Conservation (phyloP, 37 sponge, comb jelly and placozoan species). For the Diacarnus erythraeanus region DNA sequence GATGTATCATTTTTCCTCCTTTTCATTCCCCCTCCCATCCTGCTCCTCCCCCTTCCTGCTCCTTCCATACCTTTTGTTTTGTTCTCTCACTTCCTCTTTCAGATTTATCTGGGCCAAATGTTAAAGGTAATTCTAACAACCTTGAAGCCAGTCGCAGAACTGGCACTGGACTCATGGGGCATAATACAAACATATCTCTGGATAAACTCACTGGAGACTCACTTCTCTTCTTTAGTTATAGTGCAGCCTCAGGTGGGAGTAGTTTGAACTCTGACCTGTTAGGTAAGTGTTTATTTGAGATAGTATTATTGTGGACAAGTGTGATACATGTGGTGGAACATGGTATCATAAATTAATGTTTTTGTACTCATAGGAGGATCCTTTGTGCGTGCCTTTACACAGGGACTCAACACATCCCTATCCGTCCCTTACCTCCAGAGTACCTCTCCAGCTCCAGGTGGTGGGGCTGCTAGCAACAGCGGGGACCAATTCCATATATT, state of each 20-base stretch:
- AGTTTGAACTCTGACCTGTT: background rate
- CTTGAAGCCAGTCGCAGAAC: background rate
- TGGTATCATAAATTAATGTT: background rate
- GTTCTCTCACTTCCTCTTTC: no score
- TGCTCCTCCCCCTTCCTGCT: background rate
- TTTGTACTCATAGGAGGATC: conserved; percentile 34
- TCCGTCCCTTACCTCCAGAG: conserved; percentile 58
- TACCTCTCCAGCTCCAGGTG: conserved; percentile 8
- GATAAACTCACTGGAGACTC: conserved; percentile 62
- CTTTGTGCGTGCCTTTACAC: conserved; percentile 71
- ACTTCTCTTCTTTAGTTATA: conserved; percentile 69
- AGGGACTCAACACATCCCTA: conserved; percentile 53
- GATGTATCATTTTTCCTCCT: background rate
- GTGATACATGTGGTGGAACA: background rate
- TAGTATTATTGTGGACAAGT: background rate
- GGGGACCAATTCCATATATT: conserved; percentile 47
- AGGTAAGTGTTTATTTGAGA: conserved; percentile 7
- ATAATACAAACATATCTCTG: background rate
- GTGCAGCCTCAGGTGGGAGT: conserved; percentile 3
- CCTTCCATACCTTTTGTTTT: no score
- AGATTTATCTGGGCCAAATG: no score
- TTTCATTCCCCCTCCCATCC: background rate
- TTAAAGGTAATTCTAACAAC: background rate
- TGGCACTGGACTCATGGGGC: background rate
- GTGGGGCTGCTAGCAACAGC: background rate